Evolutionary conservation across 2,888 invertebrate genomes (phyloP), one percentile per base, ranked within the genome.

Genomic region (Cephus pulcher): DNA sequence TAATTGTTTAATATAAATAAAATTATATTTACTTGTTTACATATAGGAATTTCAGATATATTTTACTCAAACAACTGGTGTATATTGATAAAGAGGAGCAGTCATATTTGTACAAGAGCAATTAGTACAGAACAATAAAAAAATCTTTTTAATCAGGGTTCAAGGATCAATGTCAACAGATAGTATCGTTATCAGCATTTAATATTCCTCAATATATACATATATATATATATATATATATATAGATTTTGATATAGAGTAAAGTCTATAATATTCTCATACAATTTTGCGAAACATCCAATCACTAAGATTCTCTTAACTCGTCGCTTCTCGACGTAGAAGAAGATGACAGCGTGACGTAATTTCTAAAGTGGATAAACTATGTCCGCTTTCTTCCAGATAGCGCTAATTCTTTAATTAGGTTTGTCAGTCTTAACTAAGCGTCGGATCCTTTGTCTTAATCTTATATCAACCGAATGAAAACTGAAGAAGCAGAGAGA

Each of bases 331-430:
- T 34, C 33, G 12, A 71, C 32, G 12, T 23, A 71, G 32, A 15
- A 71, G 32, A 71, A 33, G 34, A 71, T 71, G 34, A 12, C 23
- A 12, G 32, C 73, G 75, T 83, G 85, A 85, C 84, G 84, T 83
- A 88, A 86, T 81, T 80, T 74, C 74, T 82, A 83, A 85, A 88
- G 80, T 81, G 84, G 82, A 85, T 83, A 83, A 85, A 85, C 81
- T 78, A 80, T 81, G 84, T 82, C 75, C 83, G 71, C 79, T 77
- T 73, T 74, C 78, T 79, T 78, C 76, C 80, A 75, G 77, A 75
- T 80, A 76, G 75, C 77, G 77, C 78, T 78, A 76, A 78, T 81
- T 75, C 79, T 81, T 82, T 87, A 83, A 83, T 84, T 83, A 78
- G 75, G 78, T 83, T 80, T 40, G 37, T 73, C 76, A 70, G 35